Base-by-base conservation (phyloP, 2,888 invertebrate species). In the Norana najaformis region DNA sequence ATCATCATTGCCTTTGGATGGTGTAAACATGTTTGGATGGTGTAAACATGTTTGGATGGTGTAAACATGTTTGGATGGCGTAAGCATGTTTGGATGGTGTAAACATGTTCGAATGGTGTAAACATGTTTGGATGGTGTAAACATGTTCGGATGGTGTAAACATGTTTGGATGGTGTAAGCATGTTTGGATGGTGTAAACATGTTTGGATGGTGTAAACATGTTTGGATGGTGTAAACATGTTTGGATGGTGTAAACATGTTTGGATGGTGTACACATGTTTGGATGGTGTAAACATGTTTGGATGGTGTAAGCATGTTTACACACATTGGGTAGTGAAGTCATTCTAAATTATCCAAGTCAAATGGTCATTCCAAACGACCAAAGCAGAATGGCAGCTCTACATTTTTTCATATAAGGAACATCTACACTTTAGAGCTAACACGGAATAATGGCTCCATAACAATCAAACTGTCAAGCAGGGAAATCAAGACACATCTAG, bases 401-500 rank as follows among this genome's bases (percentile, higher is more conserved):
- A 69, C 2, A 69, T 69, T 69, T 69, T 69, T 69, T 69, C 69
- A 69, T 69, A 69, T n/a, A 69, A 69, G 69, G 69, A 69, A 69
- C 69, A 69, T 69, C 69, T n/a, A 69, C 69, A n/a, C n/a, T 69
- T 69, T 69, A 69, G 30, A 69, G 69, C 69, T 69, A 69, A 69
- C n/a, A 69, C 69, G 69, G 69, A 69, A 69, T 69, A 69, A 69
- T 69, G 69, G 69, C 30, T 69, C 69, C 69, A 69, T 69, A 69
- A 69, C 69, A 69, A 69, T 69, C 69, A 69, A 69, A n/a, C 69
- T 69, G 69, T 69, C 69, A 69, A n/a, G n/a, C n/a, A n/a, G 30
- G 69, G 69, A 69, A 69, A 69, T n/a, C 69, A n/a, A 69, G 69
- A 69, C n/a, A n/a, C 69, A 69, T 69, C 69, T 69, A n/a, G n/a